Conservation (phyloP, 2,797 vertebrate genomes). For the Chrysocyon brachyurus region DNA sequence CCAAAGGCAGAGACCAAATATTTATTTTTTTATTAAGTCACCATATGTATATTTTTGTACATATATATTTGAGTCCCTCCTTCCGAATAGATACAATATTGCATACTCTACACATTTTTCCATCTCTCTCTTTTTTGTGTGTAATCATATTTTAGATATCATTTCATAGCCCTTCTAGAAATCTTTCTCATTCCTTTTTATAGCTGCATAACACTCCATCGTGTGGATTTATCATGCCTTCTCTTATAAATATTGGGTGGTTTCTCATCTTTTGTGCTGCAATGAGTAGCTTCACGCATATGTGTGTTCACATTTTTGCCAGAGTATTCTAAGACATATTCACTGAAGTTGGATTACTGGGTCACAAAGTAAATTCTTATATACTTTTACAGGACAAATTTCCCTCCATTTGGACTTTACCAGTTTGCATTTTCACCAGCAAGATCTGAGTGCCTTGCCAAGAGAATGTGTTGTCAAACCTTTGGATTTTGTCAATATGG, state of each 20-base stretch:
- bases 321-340: not conserved
- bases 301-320: not conserved
- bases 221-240: not conserved
- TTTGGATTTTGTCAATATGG: not conserved
- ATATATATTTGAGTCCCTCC: not conserved
- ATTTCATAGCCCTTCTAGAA: not conserved
- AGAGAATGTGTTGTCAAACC: not conserved
- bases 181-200: not conserved
- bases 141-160: not conserved
- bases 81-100: not conserved
- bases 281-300: not conserved
- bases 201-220: not conserved
- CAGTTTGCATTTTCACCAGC: not conserved
- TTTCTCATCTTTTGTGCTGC: not conserved
- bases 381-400: not conserved
- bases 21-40: not conserved
- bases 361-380: not conserved
- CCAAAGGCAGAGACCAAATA: not conserved
- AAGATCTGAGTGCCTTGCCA: not conserved
- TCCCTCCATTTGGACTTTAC: not conserved
- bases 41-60: not conserved
- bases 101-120: not conserved
- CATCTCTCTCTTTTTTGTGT: not conserved
- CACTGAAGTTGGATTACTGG: not conserved
- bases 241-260: not conserved